phyloP scores from a whole-genome alignment of 2,797 vertebrate genomes.

The Danio jaintianensis region DNA sequence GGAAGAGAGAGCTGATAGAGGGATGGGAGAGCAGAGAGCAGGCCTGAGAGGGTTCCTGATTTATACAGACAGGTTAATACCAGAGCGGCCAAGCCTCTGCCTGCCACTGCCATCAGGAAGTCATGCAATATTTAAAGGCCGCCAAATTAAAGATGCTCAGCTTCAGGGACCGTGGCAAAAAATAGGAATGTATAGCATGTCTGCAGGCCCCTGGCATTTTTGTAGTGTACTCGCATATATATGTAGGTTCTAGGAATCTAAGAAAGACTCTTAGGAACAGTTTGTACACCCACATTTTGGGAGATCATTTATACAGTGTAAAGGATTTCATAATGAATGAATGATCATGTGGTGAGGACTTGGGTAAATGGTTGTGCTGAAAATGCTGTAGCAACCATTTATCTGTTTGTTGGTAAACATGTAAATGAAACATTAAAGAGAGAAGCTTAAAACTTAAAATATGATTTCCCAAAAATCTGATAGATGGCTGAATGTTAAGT shows the following conservation, averaged over 20 bases:
- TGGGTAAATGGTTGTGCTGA: not conserved
- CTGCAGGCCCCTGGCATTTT: not conserved
- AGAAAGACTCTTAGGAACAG: not conserved
- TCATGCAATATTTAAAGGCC: conserved; percentile 83
- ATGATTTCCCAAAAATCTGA: not conserved
- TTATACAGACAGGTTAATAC: conserved; percentile 85
- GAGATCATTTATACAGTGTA: not conserved
- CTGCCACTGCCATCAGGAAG: conserved; percentile 80
- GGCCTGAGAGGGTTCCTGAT: conserved; percentile 76
- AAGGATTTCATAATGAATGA: no score
- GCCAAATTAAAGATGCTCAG: conserved; percentile 77
- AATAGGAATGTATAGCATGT: conserved; percentile 47
- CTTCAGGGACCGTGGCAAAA: conserved; percentile 73
- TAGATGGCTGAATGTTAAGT: no score
- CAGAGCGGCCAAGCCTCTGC: conserved; percentile 77
- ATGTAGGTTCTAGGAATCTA: not conserved
- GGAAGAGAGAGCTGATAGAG: conserved; percentile 34
- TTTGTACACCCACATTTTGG: not conserved
- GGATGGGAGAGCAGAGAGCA: conserved; percentile 55
- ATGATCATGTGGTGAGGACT: not conserved
- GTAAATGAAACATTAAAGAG: no score
- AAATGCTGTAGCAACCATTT: no score
- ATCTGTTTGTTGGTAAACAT: no score
- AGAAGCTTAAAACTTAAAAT: not conserved
- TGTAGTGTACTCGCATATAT: conserved; percentile 38